Evolutionary conservation across 2,888 invertebrate species (phyloP), one percentile per base, ranked within the genome.

Genomic region (Oligia latruncula): DNA sequence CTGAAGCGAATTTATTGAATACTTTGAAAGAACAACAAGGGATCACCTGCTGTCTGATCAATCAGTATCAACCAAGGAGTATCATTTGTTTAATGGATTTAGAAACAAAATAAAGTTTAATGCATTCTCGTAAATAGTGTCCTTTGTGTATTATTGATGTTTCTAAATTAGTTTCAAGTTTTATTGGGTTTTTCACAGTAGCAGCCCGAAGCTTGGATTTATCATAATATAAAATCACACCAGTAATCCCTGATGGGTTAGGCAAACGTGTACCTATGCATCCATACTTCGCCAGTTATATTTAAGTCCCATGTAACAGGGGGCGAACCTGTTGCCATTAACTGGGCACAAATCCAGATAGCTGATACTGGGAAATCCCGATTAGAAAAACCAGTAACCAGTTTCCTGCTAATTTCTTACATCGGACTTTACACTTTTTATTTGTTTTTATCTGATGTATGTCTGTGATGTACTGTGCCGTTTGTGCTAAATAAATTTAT

Each of bases 11-110:
- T 70, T 84, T 64, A 65, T 46, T 52, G 75, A 23, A 62, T 77
- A 81, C 71, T 87, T 87, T 43, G 64, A 17, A 72, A 77, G 70
- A 60, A 77, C 46, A 75, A 46, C 29, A 70, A 60, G 35, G 43
- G 74, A 84, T 75, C 84, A 77, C 66, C 70, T 73, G 81, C 46
- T 85, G 64, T 62, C 70, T 60, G 35, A 85, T 85, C 81, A 81
- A 87, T 80, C 87, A 87, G 40, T 67, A 77, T 87, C 84, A 73
- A 87, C 78, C 72, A 83, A 73, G 23, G 52, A 71, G 9, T 46
- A 66, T 46, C n/a, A 82, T 78, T 71, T 52, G 20, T 67, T 65
- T 67, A 72, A 82, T 86, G 71, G 60, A 68, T 77, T 74, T 67
- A 64, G 65, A 52, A 74, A 67, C 20, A 40, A 40, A 72, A 70